A percentile compares a stretch with the other conserved stretches of the same genome.
Evolutionary conservation across 2,797 vertebrate genomes (phyloP).

Genomic region (Dendrocincla fuliginosa): DNA sequence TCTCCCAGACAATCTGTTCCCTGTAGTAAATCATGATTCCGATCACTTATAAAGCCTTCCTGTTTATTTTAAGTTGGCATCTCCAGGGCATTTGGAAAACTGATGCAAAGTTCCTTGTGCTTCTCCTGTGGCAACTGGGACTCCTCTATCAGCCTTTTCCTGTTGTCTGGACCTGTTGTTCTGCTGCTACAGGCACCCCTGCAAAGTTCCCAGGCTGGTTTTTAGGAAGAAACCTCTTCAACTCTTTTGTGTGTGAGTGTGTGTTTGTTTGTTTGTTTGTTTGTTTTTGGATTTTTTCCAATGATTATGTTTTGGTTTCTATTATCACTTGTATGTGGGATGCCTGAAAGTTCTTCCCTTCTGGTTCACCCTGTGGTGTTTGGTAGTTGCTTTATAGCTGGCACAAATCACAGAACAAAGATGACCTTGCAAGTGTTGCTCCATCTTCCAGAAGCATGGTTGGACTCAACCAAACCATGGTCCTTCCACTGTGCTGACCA

Average conservation of each 20-base stretch:
- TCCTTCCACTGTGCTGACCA: neutral
- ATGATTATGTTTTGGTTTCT: neutral
- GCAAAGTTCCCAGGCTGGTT: neutral
- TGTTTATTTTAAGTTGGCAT: slow-evolving; percentile 6
- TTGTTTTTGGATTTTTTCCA: neutral
- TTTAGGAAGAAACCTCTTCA: neutral
- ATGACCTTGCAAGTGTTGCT: neutral
- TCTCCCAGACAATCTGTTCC: neutral
- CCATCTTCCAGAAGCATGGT: neutral
- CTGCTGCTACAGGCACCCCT: neutral
- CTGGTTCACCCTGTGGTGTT: neutral
- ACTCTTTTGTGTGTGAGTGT: neutral
- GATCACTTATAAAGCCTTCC: neutral
- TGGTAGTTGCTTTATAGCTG: neutral
- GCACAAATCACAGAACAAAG: neutral
- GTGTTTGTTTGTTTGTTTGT: too few species aligned
- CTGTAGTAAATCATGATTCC: neutral
- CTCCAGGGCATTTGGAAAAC: slow-evolving; percentile 17
- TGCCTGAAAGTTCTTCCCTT: neutral
- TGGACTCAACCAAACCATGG: neutral
- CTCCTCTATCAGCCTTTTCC: neutral
- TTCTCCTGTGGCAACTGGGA: neutral
- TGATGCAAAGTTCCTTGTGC: neutral
- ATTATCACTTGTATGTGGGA: neutral
- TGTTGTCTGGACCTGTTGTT: neutral